These are phyloP conservation scores for Poeciliopsis retropinna DNA, from an alignment of 2,113 vertebrate genomes.

Conservation along the genomic window DNA sequence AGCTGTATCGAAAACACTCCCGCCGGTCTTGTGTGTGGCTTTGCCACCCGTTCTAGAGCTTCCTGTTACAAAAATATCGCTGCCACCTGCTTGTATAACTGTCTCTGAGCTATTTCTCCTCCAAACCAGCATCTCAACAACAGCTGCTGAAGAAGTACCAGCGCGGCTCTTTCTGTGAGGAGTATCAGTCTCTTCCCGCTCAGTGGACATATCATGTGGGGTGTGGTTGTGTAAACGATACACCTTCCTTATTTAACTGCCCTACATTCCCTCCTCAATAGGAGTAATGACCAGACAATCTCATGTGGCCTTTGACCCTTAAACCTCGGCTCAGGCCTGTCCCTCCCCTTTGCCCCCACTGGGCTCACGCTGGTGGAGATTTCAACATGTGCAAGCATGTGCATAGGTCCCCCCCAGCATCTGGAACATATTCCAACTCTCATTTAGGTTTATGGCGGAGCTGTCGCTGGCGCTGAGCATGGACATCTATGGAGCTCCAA, in stretches of 20 bases:
- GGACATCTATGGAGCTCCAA: slow-evolving; percentile 66
- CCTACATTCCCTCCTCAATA: slow-evolving; percentile 61
- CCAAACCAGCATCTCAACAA: slow-evolving; percentile 34
- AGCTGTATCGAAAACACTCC: slow-evolving; percentile 28
- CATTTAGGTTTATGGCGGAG: slow-evolving; percentile 71
- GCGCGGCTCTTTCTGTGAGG: background rate
- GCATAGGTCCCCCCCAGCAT: slow-evolving; percentile 55
- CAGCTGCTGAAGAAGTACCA: slow-evolving; percentile 51
- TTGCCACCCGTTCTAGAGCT: slow-evolving; percentile 5
- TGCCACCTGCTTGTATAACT: slow-evolving; percentile 28
- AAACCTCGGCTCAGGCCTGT: slow-evolving; percentile 45
- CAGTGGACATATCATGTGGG: slow-evolving; percentile 27
- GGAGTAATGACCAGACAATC: slow-evolving; percentile 59
- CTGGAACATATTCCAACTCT: slow-evolving; percentile 74
- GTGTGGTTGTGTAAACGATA: slow-evolving; percentile 65
- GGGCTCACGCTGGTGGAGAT: slow-evolving; percentile 40
- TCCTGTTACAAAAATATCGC: slow-evolving; percentile 35
- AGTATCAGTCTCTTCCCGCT: slow-evolving; percentile 23
- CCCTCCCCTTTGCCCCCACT: slow-evolving; percentile 33
- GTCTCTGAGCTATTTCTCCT: slow-evolving; percentile 8
- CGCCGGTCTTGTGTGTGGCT: background rate
- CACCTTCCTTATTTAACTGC: slow-evolving; percentile 73
- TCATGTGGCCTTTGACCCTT: slow-evolving; percentile 65
- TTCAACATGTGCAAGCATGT: background rate
- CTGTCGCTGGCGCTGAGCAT: slow-evolving; percentile 65